These are phyloP conservation scores for Crypturellus tataupa DNA, from an alignment of 2,797 vertebrate genomes.

Conservation along the genomic window DNA sequence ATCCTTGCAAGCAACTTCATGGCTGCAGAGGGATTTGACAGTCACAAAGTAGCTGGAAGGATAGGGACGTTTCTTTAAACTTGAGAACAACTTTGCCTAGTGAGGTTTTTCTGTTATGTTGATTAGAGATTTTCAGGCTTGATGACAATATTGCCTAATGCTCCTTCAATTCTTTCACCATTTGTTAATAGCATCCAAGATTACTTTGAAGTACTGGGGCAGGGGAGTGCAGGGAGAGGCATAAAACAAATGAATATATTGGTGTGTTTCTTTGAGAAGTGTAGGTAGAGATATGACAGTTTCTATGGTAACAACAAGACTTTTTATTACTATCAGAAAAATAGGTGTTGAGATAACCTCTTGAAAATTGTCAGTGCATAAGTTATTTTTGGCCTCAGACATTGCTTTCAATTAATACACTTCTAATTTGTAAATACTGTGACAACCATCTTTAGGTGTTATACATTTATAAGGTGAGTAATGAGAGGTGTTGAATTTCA, in stretches of 20 bases:
- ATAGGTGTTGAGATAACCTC: constrained; percentile 50
- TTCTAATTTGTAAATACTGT: constrained; percentile 20
- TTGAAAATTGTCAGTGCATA: constrained; percentile 13
- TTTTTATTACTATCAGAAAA: constrained; percentile 59
- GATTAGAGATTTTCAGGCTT: neutral
- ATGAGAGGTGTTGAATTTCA: constrained; percentile 18
- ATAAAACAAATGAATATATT: neutral
- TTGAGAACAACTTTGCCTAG: neutral
- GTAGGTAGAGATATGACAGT: constrained; percentile 55
- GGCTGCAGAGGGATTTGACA: neutral
- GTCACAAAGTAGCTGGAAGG: neutral
- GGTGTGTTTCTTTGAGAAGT: constrained; percentile 45
- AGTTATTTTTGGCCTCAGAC: constrained; percentile 40
- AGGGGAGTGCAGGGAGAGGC: neutral
- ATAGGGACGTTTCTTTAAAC: neutral
- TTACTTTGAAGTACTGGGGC: neutral
- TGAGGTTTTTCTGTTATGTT: neutral
- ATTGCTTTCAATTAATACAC: constrained; percentile 39
- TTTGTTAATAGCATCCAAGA: neutral
- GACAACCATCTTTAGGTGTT: neutral
- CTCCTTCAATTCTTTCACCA: neutral
- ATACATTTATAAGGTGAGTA: neutral
- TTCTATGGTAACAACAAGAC: constrained; percentile 72
- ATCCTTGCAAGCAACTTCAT: neutral
- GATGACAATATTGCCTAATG: neutral